Evolutionary conservation across 1,140 invertebrate genomes (phyloP).

Genomic region (Lepidurus arcticus): DNA sequence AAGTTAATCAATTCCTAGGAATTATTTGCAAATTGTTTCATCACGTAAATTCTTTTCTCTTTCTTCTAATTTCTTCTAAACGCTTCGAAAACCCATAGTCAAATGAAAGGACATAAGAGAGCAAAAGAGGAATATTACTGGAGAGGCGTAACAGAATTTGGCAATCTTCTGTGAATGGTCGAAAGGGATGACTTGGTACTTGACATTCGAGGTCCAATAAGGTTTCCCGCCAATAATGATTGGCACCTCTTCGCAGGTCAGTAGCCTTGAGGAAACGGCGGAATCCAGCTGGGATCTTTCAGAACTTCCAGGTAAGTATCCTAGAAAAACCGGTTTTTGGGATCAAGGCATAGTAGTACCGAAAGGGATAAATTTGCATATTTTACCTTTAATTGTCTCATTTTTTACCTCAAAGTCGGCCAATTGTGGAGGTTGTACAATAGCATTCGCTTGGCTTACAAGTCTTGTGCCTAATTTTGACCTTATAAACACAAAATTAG

Average conservation of each 20-base stretch:
- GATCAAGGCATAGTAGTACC: neutral
- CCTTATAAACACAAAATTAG: neutral
- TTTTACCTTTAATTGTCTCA: constrained; percentile 63
- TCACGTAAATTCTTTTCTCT: neutral
- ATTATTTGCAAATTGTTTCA: neutral
- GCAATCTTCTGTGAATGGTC: constrained; percentile 80
- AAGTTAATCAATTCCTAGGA: constrained; percentile 69
- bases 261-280: constrained; percentile 12
- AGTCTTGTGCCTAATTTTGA: neutral
- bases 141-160: constrained; percentile 84
- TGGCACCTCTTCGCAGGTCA: constrained; percentile 64
- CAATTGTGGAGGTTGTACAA: constrained; percentile 57
- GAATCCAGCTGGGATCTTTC: constrained; percentile 20
- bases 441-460: neutral
- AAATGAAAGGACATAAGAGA: constrained; percentile 23
- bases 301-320: constrained; percentile 24
- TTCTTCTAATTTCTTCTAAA: neutral
- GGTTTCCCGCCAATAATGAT: constrained; percentile 87
- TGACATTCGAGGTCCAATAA: constrained; percentile 65
- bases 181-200: constrained; percentile 79
- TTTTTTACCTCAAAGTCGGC: constrained; percentile 68
- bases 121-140: constrained; percentile 45
- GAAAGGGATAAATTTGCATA: constrained; percentile 28
- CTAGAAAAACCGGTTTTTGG: constrained; percentile 29
- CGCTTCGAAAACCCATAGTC: neutral